A percentile compares a stretch with the other conserved stretches of the same genome.
Evolutionary conservation across 2,797 vertebrate genomes (phyloP).

Genomic region (Bucorvus abyssinicus): DNA sequence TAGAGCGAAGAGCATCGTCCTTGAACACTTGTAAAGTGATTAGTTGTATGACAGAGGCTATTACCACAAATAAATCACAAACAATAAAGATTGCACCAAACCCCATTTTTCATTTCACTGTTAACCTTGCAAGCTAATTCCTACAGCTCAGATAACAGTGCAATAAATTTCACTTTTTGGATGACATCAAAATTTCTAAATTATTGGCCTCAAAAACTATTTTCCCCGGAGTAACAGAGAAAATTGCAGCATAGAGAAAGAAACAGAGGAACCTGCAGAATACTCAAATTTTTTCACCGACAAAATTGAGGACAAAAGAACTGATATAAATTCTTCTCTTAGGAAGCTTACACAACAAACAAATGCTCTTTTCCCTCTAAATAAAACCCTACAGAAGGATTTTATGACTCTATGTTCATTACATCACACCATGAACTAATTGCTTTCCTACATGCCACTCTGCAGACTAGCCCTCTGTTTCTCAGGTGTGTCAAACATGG

Average conservation of each 20-base stretch:
- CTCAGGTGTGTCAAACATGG: neutral
- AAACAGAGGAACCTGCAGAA: neutral
- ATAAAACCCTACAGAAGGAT: neutral
- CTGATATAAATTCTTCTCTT: neutral
- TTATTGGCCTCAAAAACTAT: neutral
- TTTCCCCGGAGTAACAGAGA: neutral
- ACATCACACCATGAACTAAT: neutral
- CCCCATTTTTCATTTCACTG: neutral
- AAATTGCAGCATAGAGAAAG: neutral
- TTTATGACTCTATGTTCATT: neutral
- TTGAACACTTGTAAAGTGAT: slow-evolving; percentile 24
- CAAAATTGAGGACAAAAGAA: neutral
- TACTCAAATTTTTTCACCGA: neutral
- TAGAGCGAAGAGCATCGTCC: neutral
- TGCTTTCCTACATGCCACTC: neutral
- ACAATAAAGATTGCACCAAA: neutral
- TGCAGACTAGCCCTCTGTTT: neutral
- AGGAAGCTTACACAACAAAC: neutral
- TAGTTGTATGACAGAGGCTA: neutral
- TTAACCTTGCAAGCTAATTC: slow-evolving; percentile 18
- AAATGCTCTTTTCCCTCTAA: neutral
- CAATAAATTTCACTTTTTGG: neutral
- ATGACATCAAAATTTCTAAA: neutral
- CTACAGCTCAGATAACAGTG: neutral
- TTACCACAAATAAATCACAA: slow-evolving; percentile 36